Conservation (phyloP, 2,113 vertebrate genomes). For the Paramormyrops kingsleyae region DNA sequence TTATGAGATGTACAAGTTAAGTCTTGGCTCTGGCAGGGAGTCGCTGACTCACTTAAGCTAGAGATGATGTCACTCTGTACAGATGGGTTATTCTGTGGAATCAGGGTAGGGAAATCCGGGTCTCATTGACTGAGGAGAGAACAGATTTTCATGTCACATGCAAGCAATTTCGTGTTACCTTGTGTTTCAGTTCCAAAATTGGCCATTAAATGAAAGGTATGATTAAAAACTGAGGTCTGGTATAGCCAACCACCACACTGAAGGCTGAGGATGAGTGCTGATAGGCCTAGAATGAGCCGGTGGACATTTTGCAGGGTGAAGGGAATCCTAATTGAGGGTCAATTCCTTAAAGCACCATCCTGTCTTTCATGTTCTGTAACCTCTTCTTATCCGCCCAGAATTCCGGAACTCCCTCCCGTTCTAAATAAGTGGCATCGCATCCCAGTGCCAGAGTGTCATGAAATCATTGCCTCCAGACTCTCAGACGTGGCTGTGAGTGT, state of each 20-base stretch:
- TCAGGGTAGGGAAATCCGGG: neutral
- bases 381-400: neutral
- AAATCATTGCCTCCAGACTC: neutral
- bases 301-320: neutral
- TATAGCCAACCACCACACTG: neutral
- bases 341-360: neutral
- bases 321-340: neutral
- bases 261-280: neutral
- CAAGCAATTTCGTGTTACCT: neutral
- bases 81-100: neutral
- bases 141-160: neutral
- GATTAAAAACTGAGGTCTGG: neutral
- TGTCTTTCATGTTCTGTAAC: neutral
- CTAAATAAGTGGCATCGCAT: neutral
- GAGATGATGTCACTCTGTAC: neutral
- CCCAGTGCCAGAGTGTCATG: neutral
- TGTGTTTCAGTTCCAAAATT: neutral
- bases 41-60: neutral
- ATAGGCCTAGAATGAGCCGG: neutral
- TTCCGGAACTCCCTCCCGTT: neutral
- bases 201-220: neutral
- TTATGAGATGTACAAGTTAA: neutral
- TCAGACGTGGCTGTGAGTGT: neutral
- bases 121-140: neutral
- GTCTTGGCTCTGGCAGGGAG: neutral